Percentiles rank a stretch among this genome's conserved stretches.
These are phyloP conservation scores for Unio delphinus DNA, from an alignment of 2,888 invertebrate genomes.

Conservation along the genomic window DNA sequence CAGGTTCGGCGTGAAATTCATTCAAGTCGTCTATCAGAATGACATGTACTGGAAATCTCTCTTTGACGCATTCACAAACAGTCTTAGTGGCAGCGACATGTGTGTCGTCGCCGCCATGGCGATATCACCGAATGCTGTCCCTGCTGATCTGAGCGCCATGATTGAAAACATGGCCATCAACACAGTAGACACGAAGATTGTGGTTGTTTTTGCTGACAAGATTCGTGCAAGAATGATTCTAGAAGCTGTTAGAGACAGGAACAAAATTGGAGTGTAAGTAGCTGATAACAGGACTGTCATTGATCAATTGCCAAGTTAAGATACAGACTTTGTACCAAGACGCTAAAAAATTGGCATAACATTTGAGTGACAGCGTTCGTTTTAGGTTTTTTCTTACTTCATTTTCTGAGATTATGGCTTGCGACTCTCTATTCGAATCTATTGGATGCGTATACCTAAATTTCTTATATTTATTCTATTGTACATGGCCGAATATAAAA, in stretches of 20 bases:
- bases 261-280: not conserved
- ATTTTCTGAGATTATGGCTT: no score
- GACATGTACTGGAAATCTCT: slow-evolving; percentile 31
- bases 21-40: slow-evolving; percentile 42
- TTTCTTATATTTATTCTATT: no score
- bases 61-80: slow-evolving; percentile 24
- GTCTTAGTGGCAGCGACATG: slow-evolving; percentile 16
- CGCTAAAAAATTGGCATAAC: no score
- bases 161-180: slow-evolving; percentile 17
- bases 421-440: no score
- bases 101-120: slow-evolving; percentile 41
- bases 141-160: slow-evolving; percentile 4
- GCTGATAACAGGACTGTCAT: slow-evolving; percentile 2
- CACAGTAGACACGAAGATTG: slow-evolving; percentile 17
- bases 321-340: not conserved
- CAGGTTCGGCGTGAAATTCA: slow-evolving; percentile 26
- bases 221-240: slow-evolving; percentile 20
- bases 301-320: slow-evolving; percentile 2
- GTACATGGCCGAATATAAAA: no score
- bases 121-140: slow-evolving; percentile 4
- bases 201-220: slow-evolving; percentile 39
- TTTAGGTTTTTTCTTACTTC: no score
- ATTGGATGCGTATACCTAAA: no score
- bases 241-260: slow-evolving; percentile 6
- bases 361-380: no score